These are phyloP conservation scores for Apostichopus californicus DNA, from an alignment of 35 echinoderm and acorn worm species.

Conservation along the genomic window DNA sequence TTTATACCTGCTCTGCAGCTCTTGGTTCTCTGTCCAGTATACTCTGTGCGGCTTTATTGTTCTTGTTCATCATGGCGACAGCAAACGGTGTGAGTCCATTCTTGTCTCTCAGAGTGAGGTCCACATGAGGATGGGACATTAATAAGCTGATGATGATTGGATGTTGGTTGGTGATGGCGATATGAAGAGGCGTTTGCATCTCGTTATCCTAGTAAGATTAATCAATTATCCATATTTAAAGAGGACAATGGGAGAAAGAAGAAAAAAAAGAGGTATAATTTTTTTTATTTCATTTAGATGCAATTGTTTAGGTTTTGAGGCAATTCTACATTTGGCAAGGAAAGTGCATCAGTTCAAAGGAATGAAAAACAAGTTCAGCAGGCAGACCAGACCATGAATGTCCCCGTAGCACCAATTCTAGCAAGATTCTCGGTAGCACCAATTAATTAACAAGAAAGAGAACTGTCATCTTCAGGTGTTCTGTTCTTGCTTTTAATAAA, in stretches of 20 bases:
- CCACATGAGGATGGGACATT: slow-evolving; percentile 95
- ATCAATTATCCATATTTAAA: not conserved
- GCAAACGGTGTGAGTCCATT: slow-evolving; percentile 90
- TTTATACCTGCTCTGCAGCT: slow-evolving; percentile 86
- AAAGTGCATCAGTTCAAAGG: too few relatives aligned
- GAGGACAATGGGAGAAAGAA: too few relatives aligned
- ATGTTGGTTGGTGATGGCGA: slow-evolving; percentile 96
- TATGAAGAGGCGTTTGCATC: slow-evolving; percentile 87
- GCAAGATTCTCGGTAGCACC: too few relatives aligned
- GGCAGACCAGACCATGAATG: too few relatives aligned
- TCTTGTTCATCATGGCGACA: slow-evolving; percentile 94
- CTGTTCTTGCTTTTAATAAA: too few relatives aligned
- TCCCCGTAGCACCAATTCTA: too few relatives aligned
- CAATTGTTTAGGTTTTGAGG: too few relatives aligned
- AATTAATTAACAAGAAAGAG: not conserved
- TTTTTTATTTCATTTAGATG: too few relatives aligned
- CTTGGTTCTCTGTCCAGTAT: slow-evolving; percentile 92
- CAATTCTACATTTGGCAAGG: too few relatives aligned
- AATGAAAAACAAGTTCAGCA: too few relatives aligned
- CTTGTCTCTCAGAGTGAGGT: slow-evolving; percentile 89
- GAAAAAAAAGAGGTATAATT: too few relatives aligned
- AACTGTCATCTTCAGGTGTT: too few relatives aligned
- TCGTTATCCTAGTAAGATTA: slow-evolving; percentile 73
- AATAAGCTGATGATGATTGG: slow-evolving; percentile 84
- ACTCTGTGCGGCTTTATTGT: slow-evolving; percentile 96